Conservation (phyloP, 2,797 vertebrate genomes). For the Sylvilagus floridanus region DNA sequence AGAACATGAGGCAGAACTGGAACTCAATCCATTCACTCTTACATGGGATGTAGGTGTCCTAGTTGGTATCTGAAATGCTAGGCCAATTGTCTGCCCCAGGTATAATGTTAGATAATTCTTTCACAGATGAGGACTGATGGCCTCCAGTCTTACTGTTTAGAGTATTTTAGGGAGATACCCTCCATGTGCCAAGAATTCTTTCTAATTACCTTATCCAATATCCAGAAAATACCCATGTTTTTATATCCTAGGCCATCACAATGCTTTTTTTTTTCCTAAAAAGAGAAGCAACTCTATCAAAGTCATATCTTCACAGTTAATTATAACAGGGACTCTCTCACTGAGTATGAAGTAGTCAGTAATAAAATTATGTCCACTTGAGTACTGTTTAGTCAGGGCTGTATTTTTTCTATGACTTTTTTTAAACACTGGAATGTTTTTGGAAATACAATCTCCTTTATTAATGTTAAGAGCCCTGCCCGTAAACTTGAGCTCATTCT, state of each 20-base stretch:
- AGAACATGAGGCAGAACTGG: no score
- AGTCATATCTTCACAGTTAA: slow-evolving; percentile 48
- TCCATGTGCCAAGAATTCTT: slow-evolving; percentile 14
- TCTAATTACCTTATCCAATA: slow-evolving; percentile 26
- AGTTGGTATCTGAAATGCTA: no score
- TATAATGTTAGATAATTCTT: slow-evolving; percentile 14
- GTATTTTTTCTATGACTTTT: slow-evolving; percentile 62
- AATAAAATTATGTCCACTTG: slow-evolving; percentile 51
- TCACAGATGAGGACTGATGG: not conserved
- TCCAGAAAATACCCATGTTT: slow-evolving; percentile 29
- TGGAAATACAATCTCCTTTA: slow-evolving; percentile 74
- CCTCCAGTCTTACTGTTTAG: not conserved
- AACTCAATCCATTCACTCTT: no score
- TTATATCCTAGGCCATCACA: slow-evolving; percentile 30
- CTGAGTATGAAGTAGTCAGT: slow-evolving; percentile 28
- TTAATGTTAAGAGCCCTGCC: slow-evolving; percentile 75
- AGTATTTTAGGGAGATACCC: not conserved
- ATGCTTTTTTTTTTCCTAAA: slow-evolving; percentile 40
- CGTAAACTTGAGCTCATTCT: slow-evolving; percentile 69
- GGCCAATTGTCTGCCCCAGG: no score
- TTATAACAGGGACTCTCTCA: slow-evolving; percentile 3
- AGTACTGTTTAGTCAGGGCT: slow-evolving; percentile 58
- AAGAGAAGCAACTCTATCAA: slow-evolving; percentile 32
- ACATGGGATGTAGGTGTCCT: no score
- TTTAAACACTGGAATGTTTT: slow-evolving; percentile 74